Percentiles rank a stretch among this genome's conserved stretches.
Evolutionary conservation across 2,113 vertebrate genomes (phyloP).

Genomic region (Arvicanthis niloticus): DNA sequence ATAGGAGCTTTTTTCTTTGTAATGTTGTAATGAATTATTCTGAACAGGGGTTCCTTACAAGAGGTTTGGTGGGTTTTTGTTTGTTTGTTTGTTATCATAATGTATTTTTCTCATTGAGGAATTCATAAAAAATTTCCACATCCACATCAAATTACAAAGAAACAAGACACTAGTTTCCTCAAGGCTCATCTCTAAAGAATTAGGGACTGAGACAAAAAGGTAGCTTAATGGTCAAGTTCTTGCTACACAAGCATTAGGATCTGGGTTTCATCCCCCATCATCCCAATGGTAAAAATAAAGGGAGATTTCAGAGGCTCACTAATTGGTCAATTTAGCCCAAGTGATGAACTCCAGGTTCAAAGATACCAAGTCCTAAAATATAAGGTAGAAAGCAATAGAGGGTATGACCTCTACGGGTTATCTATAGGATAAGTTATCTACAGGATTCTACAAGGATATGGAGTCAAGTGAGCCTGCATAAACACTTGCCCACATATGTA

Average conservation of each 20-base stretch:
- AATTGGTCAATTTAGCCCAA: neutral
- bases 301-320: neutral
- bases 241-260: too few relatives aligned
- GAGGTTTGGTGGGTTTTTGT: neutral
- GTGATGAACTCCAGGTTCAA: neutral
- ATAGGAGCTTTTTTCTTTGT: neutral
- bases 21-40: neutral
- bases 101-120: neutral
- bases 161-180: neutral
- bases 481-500: neutral
- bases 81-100: neutral
- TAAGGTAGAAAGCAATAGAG: neutral
- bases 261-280: neutral
- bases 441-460: too few relatives aligned
- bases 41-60: neutral
- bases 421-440: neutral
- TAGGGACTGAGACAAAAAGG: neutral
- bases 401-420: neutral
- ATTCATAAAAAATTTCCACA: neutral
- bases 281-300: neutral
- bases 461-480: neutral
- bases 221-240: neutral
- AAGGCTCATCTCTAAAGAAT: too few relatives aligned
- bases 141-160: neutral
- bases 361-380: neutral